Base-by-base conservation (phyloP, 2,888 invertebrate genomes). In the Tricholauxania praeusta region DNA sequence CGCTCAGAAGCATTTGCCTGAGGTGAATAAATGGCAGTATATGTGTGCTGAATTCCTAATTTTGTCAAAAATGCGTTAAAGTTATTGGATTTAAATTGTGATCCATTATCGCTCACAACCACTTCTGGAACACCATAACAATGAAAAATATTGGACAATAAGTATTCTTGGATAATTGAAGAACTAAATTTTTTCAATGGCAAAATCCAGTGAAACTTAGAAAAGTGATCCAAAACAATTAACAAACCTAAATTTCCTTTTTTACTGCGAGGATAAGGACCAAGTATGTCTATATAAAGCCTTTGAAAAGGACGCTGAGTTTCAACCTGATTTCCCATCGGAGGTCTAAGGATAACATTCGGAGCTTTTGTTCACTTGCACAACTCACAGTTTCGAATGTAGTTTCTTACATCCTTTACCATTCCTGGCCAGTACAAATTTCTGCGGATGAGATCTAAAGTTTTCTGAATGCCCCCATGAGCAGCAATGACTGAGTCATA, bases 1-100 rank as follows among this genome's bases (percentile, higher is more conserved):
- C 82, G 72, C 71, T 85, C 85, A 0, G 81, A 81, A 6, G 82
- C 81, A 73, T 85, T 84, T 3, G 72, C 71, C 74, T 85, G 84
- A 0, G 84, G 82, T 28, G 82, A 81, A 72, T 85, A 84, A 22
- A 59, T 1, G 79, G 75, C 53, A 14, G 72, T 82, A 55, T 76
- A 80, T 6, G 63, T 47, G 17, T 72, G 47, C n/a, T 60, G 10
- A 15, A 72, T 62, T 47, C 71, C 71, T 14, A 52, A 17, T 8
- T 47, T 76, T 81, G 19, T 72, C 77, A 8, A 65, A 55, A 19
- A 79, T 64, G 19, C 66, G 71, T 7, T 75, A 62, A 10, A 75
- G 68, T 48, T 75, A 78, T 12, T 55, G 28, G 12, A 51, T 17
- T 72, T 72, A 70, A 79, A 81, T 66, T 60, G 14, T 8, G 70